Evolutionary conservation across 35 echinoderm and acorn worm species (phyloP).

Genomic region (Heliocidaris tuberculata): DNA sequence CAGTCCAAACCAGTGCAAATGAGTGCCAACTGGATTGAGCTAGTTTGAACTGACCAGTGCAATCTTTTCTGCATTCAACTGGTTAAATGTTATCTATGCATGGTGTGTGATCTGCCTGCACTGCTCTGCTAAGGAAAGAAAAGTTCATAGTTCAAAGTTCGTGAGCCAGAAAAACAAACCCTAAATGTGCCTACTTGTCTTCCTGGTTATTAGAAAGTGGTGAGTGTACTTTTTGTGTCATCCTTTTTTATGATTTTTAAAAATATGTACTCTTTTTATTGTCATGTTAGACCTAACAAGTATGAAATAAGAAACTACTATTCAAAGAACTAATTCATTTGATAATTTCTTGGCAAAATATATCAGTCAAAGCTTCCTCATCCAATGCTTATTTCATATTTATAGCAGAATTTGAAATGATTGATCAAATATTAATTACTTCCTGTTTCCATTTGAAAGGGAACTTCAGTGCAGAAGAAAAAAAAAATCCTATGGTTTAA

Average conservation of each 20-base stretch:
- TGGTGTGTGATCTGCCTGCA: conserved; percentile 7
- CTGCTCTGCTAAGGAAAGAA: conserved; percentile 9
- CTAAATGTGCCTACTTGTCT: not conserved
- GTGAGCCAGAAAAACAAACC: not conserved
- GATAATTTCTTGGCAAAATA: not conserved
- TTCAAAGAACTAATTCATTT: not conserved
- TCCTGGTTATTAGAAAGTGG: conserved; percentile 1
- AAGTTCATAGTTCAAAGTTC: conserved; percentile 18
- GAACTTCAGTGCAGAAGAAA: not conserved
- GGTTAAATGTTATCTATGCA: not conserved
- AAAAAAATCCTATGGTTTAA: not conserved
- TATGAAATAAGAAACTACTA: not conserved
- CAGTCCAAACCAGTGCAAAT: not conserved
- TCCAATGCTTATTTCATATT: not conserved
- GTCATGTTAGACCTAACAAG: not conserved
- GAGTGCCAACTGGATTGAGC: not conserved
- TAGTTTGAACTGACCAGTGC: not conserved
- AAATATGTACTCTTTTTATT: not conserved
- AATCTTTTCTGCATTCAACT: too few relatives aligned
- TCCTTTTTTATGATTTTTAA: not conserved
- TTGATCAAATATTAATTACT: not conserved
- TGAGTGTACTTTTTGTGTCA: conserved; percentile 10
- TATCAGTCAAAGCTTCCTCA: not conserved
- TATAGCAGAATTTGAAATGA: not conserved
- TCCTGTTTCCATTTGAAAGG: not conserved